phyloP scores from a whole-genome alignment of 2,113 vertebrate species.

The Lepidothrix coronata region DNA sequence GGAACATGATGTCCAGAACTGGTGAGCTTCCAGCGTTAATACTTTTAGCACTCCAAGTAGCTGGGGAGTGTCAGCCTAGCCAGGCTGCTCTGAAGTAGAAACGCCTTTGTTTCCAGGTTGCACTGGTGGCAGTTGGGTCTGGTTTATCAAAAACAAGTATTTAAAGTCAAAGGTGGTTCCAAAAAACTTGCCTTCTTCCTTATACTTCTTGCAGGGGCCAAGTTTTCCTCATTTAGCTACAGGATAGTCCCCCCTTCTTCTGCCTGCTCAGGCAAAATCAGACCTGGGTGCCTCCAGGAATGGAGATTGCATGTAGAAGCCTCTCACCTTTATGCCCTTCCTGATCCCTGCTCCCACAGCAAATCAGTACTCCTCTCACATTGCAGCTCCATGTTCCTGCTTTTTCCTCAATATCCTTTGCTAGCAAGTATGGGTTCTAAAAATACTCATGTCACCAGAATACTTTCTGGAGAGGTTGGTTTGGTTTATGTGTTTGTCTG shows the following conservation, averaged over 20 bases:
- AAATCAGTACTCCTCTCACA: background rate
- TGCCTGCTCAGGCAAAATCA: rapidly evolving
- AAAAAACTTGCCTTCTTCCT: background rate
- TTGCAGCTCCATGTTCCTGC: background rate
- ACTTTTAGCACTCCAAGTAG: background rate
- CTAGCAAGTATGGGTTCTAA: background rate
- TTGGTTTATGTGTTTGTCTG: background rate
- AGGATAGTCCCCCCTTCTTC: background rate
- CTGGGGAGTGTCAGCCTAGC: background rate
- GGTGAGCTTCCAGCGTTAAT: background rate
- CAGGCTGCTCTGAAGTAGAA: background rate
- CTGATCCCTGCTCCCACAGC: background rate
- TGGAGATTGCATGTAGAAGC: background rate
- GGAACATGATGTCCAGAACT: background rate
- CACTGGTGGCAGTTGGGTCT: background rate
- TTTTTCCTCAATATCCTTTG: background rate
- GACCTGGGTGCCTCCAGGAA: background rate
- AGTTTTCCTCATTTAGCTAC: background rate
- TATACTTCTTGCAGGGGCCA: background rate
- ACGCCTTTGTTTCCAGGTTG: background rate
- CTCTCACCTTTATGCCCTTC: rapidly evolving
- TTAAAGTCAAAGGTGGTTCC: background rate
- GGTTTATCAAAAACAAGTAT: background rate
- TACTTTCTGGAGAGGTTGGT: background rate
- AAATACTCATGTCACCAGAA: background rate